A percentile compares a stretch with the other conserved stretches of the same genome.
phyloP scores from a whole-genome alignment of 53 echinoderm and acorn worm genomes.

The Arbacia lixula region DNA sequence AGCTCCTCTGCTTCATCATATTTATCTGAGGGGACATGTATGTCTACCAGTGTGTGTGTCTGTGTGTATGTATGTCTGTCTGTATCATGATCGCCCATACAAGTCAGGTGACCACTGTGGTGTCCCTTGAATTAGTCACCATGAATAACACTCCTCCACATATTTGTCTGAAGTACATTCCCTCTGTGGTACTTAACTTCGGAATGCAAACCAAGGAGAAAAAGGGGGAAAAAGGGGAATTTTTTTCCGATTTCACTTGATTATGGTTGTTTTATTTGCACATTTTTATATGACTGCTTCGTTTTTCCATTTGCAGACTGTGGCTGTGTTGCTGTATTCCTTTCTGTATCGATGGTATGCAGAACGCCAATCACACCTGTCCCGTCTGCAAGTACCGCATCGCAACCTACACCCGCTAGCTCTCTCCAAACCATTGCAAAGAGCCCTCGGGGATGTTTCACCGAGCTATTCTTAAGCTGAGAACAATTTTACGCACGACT shows the following conservation, averaged over 20 bases:
- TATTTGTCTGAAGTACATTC: not conserved
- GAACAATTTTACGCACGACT: too few relatives aligned
- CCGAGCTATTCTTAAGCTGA: too few relatives aligned
- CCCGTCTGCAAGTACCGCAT: conserved; percentile 89
- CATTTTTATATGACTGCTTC: not conserved
- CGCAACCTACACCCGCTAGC: conserved; percentile 74
- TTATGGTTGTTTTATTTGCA: not conserved
- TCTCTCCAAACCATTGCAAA: conserved; percentile 2
- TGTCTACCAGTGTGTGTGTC: not conserved
- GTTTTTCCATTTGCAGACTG: conserved; percentile 50
- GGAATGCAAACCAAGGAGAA: too few relatives aligned
- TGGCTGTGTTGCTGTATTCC: conserved; percentile 92
- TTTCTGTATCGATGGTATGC: conserved; percentile 86
- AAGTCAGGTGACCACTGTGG: conserved; percentile 57
- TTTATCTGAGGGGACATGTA: conserved; percentile 79
- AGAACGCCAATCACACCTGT: conserved; percentile 82
- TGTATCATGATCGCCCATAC: too few relatives aligned
- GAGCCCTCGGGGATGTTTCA: not conserved
- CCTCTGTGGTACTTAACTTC: too few relatives aligned
- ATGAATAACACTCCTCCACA: not conserved
- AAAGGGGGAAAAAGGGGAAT: too few relatives aligned
- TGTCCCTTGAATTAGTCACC: conserved; percentile 65
- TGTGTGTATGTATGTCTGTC: too few relatives aligned
- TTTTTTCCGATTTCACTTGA: too few relatives aligned
- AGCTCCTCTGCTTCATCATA: conserved; percentile 85